phyloP scores from a whole-genome alignment of 2,888 invertebrate genomes.

The Belgica antarctica region DNA sequence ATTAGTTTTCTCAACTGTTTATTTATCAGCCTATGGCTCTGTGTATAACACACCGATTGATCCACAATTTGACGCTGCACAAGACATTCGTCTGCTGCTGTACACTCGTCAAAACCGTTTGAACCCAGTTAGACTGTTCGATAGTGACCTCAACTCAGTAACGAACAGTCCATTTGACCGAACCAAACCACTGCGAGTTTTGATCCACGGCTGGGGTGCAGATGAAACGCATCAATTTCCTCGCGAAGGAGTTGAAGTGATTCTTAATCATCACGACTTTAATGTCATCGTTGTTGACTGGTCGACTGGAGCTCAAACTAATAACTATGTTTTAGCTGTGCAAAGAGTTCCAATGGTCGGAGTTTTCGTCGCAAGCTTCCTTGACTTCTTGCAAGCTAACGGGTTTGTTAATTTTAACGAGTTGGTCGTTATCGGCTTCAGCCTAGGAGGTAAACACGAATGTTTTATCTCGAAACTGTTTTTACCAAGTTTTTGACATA shows the following conservation, averaged over 20 bases:
- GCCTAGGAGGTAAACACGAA: neutral
- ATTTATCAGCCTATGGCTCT: no score
- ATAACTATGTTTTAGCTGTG: conserved; percentile 50
- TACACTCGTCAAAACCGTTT: neutral
- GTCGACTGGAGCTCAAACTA: conserved; percentile 50
- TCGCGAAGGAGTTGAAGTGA: conserved; percentile 44
- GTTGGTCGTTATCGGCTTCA: neutral
- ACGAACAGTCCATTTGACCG: neutral
- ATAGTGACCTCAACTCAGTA: neutral
- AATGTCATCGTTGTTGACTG: conserved; percentile 51
- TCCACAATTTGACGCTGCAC: neutral
- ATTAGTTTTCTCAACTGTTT: no score
- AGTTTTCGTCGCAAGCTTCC: neutral
- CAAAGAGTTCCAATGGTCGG: conserved; percentile 49
- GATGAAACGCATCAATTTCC: neutral
- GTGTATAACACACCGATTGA: neutral
- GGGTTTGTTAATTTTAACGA: neutral
- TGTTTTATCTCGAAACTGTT: neutral
- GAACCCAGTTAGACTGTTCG: neutral
- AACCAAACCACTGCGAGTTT: neutral
- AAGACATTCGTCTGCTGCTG: neutral
- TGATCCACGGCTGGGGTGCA: neutral
- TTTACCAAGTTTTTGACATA: neutral
- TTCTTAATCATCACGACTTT: neutral
- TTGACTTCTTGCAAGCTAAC: neutral